Percentiles rank a stretch among this genome's conserved stretches.
phyloP scores from a whole-genome alignment of 2,797 vertebrate genomes.

The Eulemur albifrons region DNA sequence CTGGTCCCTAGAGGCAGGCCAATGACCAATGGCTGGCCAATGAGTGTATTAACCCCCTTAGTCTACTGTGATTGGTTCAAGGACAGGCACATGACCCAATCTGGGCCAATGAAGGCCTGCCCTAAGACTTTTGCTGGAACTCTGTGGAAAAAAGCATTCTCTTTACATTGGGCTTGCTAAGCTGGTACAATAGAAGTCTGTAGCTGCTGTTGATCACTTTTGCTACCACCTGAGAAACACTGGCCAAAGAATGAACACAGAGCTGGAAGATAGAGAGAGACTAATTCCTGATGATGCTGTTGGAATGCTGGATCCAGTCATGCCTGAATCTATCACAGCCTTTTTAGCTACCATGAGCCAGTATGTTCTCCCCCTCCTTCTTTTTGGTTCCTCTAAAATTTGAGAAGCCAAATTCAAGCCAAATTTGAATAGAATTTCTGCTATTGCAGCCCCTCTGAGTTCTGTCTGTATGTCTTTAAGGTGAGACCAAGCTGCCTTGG shows the following conservation, averaged over 20 bases:
- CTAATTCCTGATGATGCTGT: neutral
- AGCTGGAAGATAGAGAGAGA: neutral
- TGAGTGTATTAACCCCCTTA: neutral
- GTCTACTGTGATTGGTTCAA: neutral
- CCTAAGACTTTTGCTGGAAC: neutral
- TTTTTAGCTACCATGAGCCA: neutral
- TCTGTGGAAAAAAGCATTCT: neutral
- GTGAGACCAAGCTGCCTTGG: neutral
- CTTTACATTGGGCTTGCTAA: neutral
- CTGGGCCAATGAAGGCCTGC: neutral
- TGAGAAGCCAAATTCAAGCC: neutral
- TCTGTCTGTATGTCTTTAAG: neutral
- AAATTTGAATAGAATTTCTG: neutral
- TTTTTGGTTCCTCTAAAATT: neutral
- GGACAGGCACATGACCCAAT: neutral
- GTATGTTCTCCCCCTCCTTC: fast-evolving
- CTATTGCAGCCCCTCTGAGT: neutral
- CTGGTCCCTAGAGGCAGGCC: neutral
- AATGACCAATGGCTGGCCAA: neutral
- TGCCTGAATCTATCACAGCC: neutral
- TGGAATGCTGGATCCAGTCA: neutral
- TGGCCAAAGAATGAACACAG: neutral
- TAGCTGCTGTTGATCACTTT: neutral
- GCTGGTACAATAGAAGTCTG: neutral
- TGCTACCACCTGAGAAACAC: neutral